Conservation (phyloP, 2,113 vertebrate species). For the Lycaon pictus region DNA sequence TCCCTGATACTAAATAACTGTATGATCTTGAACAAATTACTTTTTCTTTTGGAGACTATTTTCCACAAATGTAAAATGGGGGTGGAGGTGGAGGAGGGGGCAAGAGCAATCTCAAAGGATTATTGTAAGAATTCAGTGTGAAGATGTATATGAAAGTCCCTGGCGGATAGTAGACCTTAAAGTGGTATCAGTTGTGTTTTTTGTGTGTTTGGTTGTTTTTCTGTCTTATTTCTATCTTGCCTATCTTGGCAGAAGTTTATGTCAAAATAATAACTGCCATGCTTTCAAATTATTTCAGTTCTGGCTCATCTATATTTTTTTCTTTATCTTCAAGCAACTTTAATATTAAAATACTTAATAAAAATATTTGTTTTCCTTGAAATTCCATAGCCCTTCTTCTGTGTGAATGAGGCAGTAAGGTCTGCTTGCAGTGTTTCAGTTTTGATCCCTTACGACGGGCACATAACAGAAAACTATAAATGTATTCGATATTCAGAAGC, state of each 20-base stretch:
- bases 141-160: not conserved
- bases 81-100: not conserved
- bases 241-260: slow-evolving; percentile 2
- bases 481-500: not conserved
- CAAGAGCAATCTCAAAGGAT: not conserved
- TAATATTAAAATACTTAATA: not conserved
- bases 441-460: not conserved
- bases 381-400: not conserved
- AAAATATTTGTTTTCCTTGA: slow-evolving; percentile 29
- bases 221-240: slow-evolving; percentile 15
- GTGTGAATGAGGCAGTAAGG: not conserved
- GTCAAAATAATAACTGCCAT: slow-evolving; percentile 29
- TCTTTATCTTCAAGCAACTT: slow-evolving; percentile 46
- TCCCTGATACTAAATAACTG: not conserved
- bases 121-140: not conserved
- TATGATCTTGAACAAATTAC: slow-evolving; percentile 39
- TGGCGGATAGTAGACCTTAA: not conserved
- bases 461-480: not conserved
- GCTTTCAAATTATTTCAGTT: slow-evolving; percentile 31
- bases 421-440: not conserved
- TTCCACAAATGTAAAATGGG: not conserved
- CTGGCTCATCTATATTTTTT: slow-evolving; percentile 12
- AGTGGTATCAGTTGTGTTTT: not conserved
- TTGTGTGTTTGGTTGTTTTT: not conserved
- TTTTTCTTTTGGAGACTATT: not conserved